Percentiles rank a stretch among this genome's conserved stretches.
Evolutionary conservation across 2,797 vertebrate genomes (phyloP).

Genomic region (Echiichthys vipera): DNA sequence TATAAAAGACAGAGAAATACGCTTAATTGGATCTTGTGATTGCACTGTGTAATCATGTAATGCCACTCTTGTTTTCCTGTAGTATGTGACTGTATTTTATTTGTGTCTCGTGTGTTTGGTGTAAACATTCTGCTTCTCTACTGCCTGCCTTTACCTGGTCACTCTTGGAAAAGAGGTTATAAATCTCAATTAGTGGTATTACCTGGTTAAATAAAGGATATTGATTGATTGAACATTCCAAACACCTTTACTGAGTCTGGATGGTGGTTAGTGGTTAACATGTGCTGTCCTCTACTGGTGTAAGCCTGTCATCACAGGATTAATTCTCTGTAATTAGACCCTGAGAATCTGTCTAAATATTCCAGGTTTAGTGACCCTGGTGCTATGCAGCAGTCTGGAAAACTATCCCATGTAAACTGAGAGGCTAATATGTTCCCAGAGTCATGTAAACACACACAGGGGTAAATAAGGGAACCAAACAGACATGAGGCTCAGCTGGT

Average conservation of each 20-base stretch:
- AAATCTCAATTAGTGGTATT: no score
- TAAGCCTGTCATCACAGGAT: background rate
- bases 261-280: constrained; percentile 1
- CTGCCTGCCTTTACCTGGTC: no score
- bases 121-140: no score
- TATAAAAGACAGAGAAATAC: no score
- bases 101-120: no score
- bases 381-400: constrained; percentile 43
- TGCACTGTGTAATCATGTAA: no score
- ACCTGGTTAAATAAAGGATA: no score
- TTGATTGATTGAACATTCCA: no score
- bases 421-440: constrained; percentile 31
- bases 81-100: no score
- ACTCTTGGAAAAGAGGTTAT: no score
- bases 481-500: constrained; percentile 43
- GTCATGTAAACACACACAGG: constrained; percentile 37
- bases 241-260: background rate
- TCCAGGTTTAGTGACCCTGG: background rate
- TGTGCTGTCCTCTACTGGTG: constrained; percentile 71
- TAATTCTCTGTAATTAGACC: background rate
- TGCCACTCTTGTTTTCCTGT: no score
- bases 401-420: constrained; percentile 57
- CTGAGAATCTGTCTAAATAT: background rate
- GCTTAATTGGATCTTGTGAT: no score
- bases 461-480: constrained; percentile 36